Base-by-base conservation (phyloP, 2,888 invertebrate species). In the Harpalus rufipes region DNA sequence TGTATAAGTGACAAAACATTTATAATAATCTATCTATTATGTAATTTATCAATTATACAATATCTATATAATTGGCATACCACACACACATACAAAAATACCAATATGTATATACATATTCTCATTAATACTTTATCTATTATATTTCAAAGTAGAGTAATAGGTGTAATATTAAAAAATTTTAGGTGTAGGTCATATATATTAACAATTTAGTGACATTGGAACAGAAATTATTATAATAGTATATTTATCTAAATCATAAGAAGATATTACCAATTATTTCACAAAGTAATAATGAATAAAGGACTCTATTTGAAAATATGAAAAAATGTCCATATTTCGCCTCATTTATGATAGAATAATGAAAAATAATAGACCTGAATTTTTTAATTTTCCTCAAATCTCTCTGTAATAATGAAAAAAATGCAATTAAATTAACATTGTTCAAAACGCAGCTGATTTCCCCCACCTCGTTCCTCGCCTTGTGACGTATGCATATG, bases 141-240 rank as follows among this genome's bases (percentile, higher is more conserved):
- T 5, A 16, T 18, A 58, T 59, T 7, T 59, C 18, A 16, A 59
- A 14, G 16, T 18, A 16, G 59, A 59, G 59, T 59, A 18, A 59
- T 59, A 59, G 63, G 6, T 5, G 32, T 32, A 32, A 6, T 65
- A 18, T 25, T 21, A 8, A 32, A 25, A 32, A 10, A 21, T 25
- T 61, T 25, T 65, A 65, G 65, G 32, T 65, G 21, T 65, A 65
- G 65, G 65, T 32, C 65, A 25, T 21, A 65, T 65, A 25, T n/a
- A 65, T 65, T 65, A 65, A 32, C 65, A 65, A 65, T 65, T 65
- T 8, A 21, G 3, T 65, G 65, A 32, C 65, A 65, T 65, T 65
- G 65, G 12, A 8, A 12, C 10, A 4, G 65, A 65, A 65, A 65
- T 65, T 65, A 32, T 18, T 12, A 32, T 65, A 65, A 65, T 65